Evolutionary conservation across 2,113 vertebrate genomes (phyloP).

Genomic region (Opisthocomus hoazin): DNA sequence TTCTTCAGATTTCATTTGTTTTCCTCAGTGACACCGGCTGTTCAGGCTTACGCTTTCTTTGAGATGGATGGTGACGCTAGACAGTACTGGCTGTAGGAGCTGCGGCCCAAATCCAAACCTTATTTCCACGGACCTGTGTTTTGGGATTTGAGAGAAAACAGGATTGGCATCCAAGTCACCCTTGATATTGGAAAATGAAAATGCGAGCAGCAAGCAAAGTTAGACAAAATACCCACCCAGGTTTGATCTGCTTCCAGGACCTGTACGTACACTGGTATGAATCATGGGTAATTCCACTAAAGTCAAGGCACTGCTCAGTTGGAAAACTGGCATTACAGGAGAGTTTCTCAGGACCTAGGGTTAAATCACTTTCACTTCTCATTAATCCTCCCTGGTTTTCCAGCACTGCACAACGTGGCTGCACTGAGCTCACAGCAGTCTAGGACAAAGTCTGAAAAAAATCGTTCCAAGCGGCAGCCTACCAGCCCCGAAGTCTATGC

Average conservation of each 20-base stretch:
- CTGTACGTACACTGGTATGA: neutral
- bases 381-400: neutral
- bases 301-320: neutral
- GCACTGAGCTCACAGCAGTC: neutral
- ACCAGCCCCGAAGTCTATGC: neutral
- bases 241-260: neutral
- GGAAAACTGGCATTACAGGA: conserved; percentile 5
- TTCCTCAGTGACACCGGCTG: neutral
- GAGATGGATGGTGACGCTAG: neutral
- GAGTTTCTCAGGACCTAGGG: neutral
- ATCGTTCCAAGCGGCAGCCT: neutral
- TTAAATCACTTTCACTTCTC: conserved; percentile 10
- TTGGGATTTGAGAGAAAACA: conserved; percentile 18
- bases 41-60: neutral
- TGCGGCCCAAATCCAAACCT: neutral
- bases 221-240: neutral
- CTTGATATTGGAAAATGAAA: neutral
- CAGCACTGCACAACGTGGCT: neutral
- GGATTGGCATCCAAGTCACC: neutral
- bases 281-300: neutral
- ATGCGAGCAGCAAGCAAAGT: neutral
- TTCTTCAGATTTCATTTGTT: conserved; percentile 15
- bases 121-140: neutral
- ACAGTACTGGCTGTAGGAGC: neutral
- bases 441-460: neutral